phyloP scores from a whole-genome alignment of 2,888 invertebrate species.

The Oscheius sp. region DNA sequence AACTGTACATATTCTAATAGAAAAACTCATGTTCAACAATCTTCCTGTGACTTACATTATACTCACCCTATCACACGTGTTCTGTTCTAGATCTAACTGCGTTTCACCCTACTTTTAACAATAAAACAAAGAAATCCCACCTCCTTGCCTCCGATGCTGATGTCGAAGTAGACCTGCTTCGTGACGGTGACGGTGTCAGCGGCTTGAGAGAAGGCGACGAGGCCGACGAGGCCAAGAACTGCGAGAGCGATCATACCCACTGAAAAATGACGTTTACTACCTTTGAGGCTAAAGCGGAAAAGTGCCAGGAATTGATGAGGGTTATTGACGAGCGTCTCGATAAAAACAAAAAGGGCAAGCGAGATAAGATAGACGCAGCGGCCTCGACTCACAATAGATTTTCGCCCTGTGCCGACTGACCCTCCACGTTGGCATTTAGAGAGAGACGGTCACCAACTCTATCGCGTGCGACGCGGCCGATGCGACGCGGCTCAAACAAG shows the following conservation, averaged over 20 bases:
- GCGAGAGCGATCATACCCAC: slow-evolving; percentile 40
- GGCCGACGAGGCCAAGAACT: slow-evolving; percentile 38
- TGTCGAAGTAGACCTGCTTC: slow-evolving; percentile 56
- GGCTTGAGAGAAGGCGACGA: slow-evolving; percentile 39
- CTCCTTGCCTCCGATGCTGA: slow-evolving; percentile 52
- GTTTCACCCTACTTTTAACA: background rate
- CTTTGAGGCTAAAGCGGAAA: slow-evolving; percentile 6
- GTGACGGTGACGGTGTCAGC: slow-evolving; percentile 54
- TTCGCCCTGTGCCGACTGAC: slow-evolving; percentile 36
- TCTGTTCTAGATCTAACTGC: no score
- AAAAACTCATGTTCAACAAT: no score
- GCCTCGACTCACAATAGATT: slow-evolving; percentile 33
- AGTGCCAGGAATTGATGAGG: background rate
- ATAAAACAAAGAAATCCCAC: slow-evolving; percentile 20
- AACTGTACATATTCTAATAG: no score
- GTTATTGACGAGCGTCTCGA: background rate
- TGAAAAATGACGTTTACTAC: slow-evolving; percentile 13
- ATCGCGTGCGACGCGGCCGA: slow-evolving; percentile 19
- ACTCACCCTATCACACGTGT: no score
- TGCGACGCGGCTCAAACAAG: slow-evolving; percentile 35
- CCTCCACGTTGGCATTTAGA: slow-evolving; percentile 39
- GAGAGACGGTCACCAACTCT: slow-evolving; percentile 22
- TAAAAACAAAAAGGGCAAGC: slow-evolving; percentile 16
- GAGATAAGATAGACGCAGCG: slow-evolving; percentile 24
- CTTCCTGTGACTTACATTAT: no score